Evolutionary conservation across 2,888 invertebrate genomes (phyloP), one percentile per base, ranked within the genome.

Genomic region (Leptogaster cylindrica): DNA sequence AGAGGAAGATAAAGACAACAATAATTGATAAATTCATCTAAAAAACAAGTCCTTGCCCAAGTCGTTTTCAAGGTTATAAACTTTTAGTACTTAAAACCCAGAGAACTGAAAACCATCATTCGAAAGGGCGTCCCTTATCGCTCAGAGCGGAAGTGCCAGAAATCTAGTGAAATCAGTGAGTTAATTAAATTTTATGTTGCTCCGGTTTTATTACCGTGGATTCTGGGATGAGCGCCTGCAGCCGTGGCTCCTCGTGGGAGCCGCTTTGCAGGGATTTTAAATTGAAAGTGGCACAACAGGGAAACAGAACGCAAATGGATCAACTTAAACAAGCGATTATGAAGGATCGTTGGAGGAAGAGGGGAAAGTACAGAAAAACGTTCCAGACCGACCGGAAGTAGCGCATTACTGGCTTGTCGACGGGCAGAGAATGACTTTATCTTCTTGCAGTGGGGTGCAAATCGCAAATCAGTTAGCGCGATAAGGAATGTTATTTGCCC

Each of bases 141-240:
- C 25, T 36, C 39, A 8, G 18, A 55, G 36, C 36, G 55, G 55
- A 55, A 55, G 39, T 39, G 25, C 6, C 39, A 36, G 18, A 36
- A 55, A 55, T 55, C 55, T 39, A 39, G 36, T 36, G 39, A 55
- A 55, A 55, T 55, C 55, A 36, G 20, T 28, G 31, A 39, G 31
- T 55, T 55, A 55, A 55, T 55, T 55, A 55, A 55, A 55, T 55
- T 36, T 55, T 36, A 55, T 36, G 36, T 18, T 33, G 39, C 14
- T 25, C 23, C 18, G 10, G 16, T 23, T 55, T 55, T 55, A 55
- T 55, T 55, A 36, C 23, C 31, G 20, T 14, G 18, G 55, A 55
- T 55, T 36, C n/a, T n/a, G n/a, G n/a, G 16, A 7, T 33, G n/a
- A 16, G 44, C 44, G 18, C 18, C 25, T 52, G 20, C 14, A 10